These are phyloP conservation scores for Macrobrachium rosenbergii DNA, from an alignment of 1,140 invertebrate genomes.

Conservation along the genomic window DNA sequence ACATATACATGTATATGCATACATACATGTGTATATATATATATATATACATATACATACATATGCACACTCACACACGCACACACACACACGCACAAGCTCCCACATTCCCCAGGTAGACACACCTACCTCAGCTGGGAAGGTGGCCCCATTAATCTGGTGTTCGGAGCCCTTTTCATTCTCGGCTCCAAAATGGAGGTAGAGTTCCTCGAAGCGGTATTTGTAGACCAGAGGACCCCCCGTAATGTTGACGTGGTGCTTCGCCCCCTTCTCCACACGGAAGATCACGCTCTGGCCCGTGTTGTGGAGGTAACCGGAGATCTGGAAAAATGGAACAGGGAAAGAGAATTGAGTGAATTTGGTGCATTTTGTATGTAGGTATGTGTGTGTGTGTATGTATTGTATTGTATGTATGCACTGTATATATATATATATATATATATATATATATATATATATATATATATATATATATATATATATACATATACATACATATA, in stretches of 20 bases:
- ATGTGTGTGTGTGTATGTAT: constrained; percentile 3
- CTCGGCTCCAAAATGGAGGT: constrained; percentile 91
- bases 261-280: constrained; percentile 83
- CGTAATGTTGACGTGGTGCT: constrained; percentile 79
- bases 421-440: not conserved
- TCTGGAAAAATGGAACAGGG: constrained; percentile 71
- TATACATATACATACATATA: not conserved
- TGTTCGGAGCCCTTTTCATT: constrained; percentile 92
- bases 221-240: constrained; percentile 95
- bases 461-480: not conserved
- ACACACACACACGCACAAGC: too few species aligned
- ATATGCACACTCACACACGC: too few species aligned
- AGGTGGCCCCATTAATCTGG: constrained; percentile 90
- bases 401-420: not conserved
- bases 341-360: not conserved
- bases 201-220: constrained; percentile 95
- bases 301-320: constrained; percentile 88
- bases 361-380: not conserved
- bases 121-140: constrained; percentile 89
- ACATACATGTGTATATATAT: not conserved
- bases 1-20: constrained; percentile 32
- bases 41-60: not conserved
- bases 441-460: constrained; percentile 16
- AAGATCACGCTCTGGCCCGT: constrained; percentile 95
- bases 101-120: not conserved